Conservation (phyloP, 2,888 invertebrate genomes). For the Coenonympha arcania region DNA sequence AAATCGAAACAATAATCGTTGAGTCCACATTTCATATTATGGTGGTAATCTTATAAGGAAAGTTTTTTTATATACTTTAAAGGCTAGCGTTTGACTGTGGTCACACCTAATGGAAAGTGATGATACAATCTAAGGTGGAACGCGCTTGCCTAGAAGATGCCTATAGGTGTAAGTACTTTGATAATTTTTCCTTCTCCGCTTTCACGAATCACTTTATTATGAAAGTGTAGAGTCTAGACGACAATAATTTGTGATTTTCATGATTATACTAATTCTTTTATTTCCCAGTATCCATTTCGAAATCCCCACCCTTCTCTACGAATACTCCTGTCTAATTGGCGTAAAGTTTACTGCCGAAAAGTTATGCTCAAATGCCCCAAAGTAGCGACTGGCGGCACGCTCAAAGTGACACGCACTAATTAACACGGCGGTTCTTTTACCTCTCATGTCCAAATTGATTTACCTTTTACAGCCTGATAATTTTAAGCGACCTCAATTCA, state of each 20-base stretch:
- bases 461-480: neutral
- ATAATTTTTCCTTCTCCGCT: too few species aligned
- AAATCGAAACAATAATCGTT: too few species aligned
- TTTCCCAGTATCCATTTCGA: neutral
- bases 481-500: neutral
- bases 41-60: too few species aligned
- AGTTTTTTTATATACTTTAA: too few species aligned
- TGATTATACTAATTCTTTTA: neutral
- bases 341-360: conserved; percentile 10
- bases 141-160: too few species aligned
- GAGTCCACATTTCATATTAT: too few species aligned
- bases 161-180: too few species aligned
- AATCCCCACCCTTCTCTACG: neutral
- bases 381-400: conserved; percentile 6
- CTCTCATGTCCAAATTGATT: conserved; percentile 2
- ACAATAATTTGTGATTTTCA: neutral
- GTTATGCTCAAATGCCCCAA: conserved; percentile 8
- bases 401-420: conserved; percentile 8
- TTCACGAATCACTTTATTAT: neutral
- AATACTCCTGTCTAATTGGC: conserved; percentile 9
- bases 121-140: too few species aligned
- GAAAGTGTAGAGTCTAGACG: neutral
- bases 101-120: too few species aligned
- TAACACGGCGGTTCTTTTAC: conserved; percentile 5
- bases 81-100: too few species aligned